A percentile compares a stretch with the other conserved stretches of the same genome.
These are phyloP conservation scores for Escarpia spicata DNA, from an alignment of 2,888 invertebrate genomes.

Conservation along the genomic window DNA sequence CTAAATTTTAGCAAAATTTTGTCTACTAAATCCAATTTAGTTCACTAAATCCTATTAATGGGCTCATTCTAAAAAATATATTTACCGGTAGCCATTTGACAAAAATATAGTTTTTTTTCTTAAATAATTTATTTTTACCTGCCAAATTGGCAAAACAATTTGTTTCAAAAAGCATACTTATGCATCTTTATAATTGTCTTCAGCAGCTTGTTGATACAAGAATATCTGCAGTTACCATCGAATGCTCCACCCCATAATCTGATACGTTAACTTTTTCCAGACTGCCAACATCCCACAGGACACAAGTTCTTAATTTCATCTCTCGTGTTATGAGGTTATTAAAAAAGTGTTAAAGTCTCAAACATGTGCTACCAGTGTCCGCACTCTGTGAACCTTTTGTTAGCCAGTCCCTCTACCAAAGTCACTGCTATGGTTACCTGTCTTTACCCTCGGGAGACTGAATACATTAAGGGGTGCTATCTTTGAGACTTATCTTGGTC, in stretches of 20 bases:
- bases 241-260: neutral
- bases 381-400: neutral
- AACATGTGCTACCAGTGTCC: neutral
- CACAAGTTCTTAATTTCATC: neutral
- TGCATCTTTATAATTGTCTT: neutral
- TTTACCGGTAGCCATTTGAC: no score
- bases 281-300: neutral
- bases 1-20: no score
- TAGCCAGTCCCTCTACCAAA: neutral
- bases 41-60: no score
- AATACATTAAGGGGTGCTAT: neutral
- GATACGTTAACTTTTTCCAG: neutral
- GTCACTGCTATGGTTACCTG: neutral
- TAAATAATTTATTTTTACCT: no score
- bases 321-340: neutral
- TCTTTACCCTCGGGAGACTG: neutral
- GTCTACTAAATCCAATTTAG: no score
- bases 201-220: neutral
- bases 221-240: neutral
- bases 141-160: neutral
- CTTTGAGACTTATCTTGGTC: neutral
- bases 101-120: no score
- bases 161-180: neutral
- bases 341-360: slow-evolving; percentile 1
- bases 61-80: no score